Base-by-base conservation (phyloP, 2,797 vertebrate genomes). In the Arremon brunneinucha region DNA sequence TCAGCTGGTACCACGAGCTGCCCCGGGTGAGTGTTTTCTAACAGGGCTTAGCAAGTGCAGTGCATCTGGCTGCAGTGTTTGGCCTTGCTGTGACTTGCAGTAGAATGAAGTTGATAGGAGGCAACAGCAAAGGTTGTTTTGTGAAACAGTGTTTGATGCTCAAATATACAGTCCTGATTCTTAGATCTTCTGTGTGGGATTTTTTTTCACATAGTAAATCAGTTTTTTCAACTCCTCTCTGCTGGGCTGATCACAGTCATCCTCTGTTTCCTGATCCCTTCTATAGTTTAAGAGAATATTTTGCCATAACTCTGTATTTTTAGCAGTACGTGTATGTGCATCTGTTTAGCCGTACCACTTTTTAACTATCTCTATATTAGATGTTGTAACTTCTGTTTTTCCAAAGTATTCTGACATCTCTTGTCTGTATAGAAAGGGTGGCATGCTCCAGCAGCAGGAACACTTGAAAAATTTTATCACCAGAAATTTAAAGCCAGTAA, bases 1-100 rank as follows among this genome's bases (percentile, higher is more conserved):
- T 99, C 98, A 98, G 97, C 97, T 99, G 99, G 99, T 99, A 99
- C 97, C 98, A 99, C 30, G 98, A 99, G 97, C 97, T 99, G 81
- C 99, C 99, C 83, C 97, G 99, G 98, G 99, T 99, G 95, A 98
- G 98, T 46, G 55, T 49, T 47, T 15, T 12, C 24, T n/a, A 46
- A 12, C 53, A 13, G 2, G 43, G 30, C 41, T 16, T 47, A 32
- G 16, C 68, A 34, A 32, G 24, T 0, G 4, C 37, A 3, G 18
- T 4, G 34, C 14, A 0, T 56, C 43, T 47, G 1, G 24, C 1
- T 5, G 5, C 14, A 0, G n/a, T 8, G 16, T 34, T 62, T 14
- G 65, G 20, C 26, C 70, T 81, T 24, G 3, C 8, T 0, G 0
- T 41, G 81, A 22, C 41, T 75, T 53, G 16, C 8, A 39, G 19